These are phyloP conservation scores for Oscheius sp. DNA, from an alignment of 2,888 invertebrate species.

Conservation along the genomic window DNA sequence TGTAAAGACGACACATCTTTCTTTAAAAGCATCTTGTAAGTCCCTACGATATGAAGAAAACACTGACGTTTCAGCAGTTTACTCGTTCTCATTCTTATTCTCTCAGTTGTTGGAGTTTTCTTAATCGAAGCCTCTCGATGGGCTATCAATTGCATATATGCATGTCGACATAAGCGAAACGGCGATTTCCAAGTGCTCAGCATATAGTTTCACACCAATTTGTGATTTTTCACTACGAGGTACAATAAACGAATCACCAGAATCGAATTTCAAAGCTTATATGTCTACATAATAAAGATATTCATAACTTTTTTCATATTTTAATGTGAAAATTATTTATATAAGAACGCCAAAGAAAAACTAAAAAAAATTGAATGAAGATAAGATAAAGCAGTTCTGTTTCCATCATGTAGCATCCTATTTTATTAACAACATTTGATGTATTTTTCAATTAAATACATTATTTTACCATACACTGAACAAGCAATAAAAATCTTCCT, in stretches of 20 bases:
- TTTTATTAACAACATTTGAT: too few relatives aligned
- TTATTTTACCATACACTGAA: too few relatives aligned
- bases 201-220: slow-evolving; percentile 21
- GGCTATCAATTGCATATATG: slow-evolving; percentile 44
- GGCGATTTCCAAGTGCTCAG: slow-evolving; percentile 47
- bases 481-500: too few relatives aligned
- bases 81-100: slow-evolving; percentile 43
- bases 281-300: too few relatives aligned
- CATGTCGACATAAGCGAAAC: slow-evolving; percentile 37
- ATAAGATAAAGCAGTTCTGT: too few relatives aligned
- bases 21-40: slow-evolving; percentile 51
- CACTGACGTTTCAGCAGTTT: slow-evolving; percentile 39
- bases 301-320: too few relatives aligned
- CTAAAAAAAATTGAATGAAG: too few relatives aligned
- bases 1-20: slow-evolving; percentile 43
- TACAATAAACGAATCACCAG: background rate
- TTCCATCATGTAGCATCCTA: too few relatives aligned
- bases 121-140: slow-evolving; percentile 45
- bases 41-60: background rate
- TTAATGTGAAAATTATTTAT: too few relatives aligned
- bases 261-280: too few relatives aligned
- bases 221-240: background rate
- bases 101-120: slow-evolving; percentile 44
- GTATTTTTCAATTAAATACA: too few relatives aligned
- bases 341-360: too few relatives aligned